Evolutionary conservation across 2,888 invertebrate species (phyloP).

Genomic region (Atherix ibis): DNA sequence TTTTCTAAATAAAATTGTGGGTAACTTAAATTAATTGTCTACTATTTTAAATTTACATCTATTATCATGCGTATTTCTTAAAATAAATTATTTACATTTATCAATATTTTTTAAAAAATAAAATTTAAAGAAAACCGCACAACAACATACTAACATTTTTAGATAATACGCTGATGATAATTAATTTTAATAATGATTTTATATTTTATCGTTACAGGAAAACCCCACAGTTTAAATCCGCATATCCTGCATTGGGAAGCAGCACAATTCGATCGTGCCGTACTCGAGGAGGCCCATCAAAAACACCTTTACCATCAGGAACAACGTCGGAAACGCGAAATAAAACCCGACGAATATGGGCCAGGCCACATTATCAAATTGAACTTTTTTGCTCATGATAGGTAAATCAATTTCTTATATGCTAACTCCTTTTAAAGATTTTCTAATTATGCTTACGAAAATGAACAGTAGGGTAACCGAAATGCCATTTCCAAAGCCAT

Average conservation of each 20-base stretch:
- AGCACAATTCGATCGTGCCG: slow-evolving; percentile 48
- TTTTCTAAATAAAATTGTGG: too few species aligned
- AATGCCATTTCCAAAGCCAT: neutral
- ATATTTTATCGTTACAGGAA: slow-evolving; percentile 35
- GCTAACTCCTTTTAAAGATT: neutral
- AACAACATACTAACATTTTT: too few species aligned
- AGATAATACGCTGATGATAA: too few species aligned
- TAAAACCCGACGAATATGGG: slow-evolving; percentile 21
- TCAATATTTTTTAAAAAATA: too few species aligned
- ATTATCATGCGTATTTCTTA: too few species aligned
- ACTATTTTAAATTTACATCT: too few species aligned
- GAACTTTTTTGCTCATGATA: slow-evolving; percentile 33
- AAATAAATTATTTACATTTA: too few species aligned
- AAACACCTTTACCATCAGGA: slow-evolving; percentile 28
- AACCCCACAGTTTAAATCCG: slow-evolving; percentile 43
- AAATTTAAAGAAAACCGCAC: too few species aligned
- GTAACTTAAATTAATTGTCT: too few species aligned
- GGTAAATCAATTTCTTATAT: slow-evolving; percentile 21
- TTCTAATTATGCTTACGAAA: neutral
- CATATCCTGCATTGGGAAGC: slow-evolving; percentile 70
- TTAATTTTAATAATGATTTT: slow-evolving; percentile 1
- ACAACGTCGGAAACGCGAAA: slow-evolving; percentile 28
- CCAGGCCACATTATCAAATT: slow-evolving; percentile 29
- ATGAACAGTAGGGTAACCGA: neutral
- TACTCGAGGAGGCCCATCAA: slow-evolving; percentile 27